Evolutionary conservation across 1,140 invertebrate genomes (phyloP), one percentile per base, ranked within the genome.

Genomic region (Bombus huntii): DNA sequence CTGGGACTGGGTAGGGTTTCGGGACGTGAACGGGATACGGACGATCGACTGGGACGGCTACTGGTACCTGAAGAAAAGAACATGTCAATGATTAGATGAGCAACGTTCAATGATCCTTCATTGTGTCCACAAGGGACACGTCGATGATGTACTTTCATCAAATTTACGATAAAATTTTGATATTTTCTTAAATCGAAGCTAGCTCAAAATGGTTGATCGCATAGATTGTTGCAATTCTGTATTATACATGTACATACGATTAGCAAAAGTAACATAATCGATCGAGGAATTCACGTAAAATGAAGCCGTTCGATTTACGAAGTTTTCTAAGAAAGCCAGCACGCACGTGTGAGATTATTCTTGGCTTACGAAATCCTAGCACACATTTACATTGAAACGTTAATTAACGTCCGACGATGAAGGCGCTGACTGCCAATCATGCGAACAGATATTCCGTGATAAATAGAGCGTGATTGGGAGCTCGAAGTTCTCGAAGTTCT

Each of bases 31-130:
- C 92, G 12, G 92, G 91, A 22, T 92, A 92, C 9, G 91, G 93
- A 34, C 93, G 90, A 42, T 94, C 93, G 18, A 94, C 92, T 15
- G 93, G 93, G 0, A 94, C 93, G 42, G 93, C 93, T 31, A 92
- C 91, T 37, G 92, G 92, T 22, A 94, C 93, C 93, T 94, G 73
- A 9, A 70, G 28, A 75, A 59, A 1, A n/a, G 10, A 6, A 31
- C 12, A 12, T 72, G 66, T 37, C 22, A 12, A 62, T 39, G 66
- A 8, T 82, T 81, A 70, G 39, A 34, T 18, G 31, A 44, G 25
- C 1, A 1, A 28, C 25, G 25, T 70, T 25, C 22, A 4, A 25
- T 70, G 10, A 10, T 70, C 22, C 25, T 25, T 13, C 3, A 12
- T 70, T 37, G 68, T 9, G 47, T 53, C 18, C 18, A 5, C 10